Evolutionary conservation across 1,140 invertebrate species (phyloP).

Genomic region (Drosophila mauritiana): DNA sequence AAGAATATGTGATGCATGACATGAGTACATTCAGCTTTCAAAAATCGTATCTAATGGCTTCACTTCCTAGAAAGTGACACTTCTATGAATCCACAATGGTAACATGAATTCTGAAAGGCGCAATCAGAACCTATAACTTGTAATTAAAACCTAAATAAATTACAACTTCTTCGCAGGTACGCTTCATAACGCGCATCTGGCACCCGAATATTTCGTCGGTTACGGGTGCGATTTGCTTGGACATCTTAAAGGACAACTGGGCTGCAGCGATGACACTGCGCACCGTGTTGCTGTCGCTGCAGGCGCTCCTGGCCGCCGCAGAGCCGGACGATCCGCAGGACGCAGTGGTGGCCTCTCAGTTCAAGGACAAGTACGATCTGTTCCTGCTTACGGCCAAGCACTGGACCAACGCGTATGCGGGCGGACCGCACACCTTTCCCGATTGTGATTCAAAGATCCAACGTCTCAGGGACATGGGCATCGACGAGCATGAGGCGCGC

Average conservation of each 20-base stretch:
- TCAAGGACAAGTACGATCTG: slow-evolving; percentile 94
- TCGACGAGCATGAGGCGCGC: slow-evolving; percentile 92
- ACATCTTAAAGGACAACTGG: slow-evolving; percentile 99
- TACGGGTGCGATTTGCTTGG: slow-evolving; percentile 99
- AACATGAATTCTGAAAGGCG: too few relatives aligned
- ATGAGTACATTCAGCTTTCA: too few relatives aligned
- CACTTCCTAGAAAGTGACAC: too few relatives aligned
- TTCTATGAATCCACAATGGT: too few relatives aligned
- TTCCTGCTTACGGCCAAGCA: slow-evolving; percentile 95
- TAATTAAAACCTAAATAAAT: neutral
- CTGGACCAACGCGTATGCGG: slow-evolving; percentile 98
- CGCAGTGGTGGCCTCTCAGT: slow-evolving; percentile 98
- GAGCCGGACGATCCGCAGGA: slow-evolving; percentile 99
- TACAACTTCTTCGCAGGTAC: slow-evolving; percentile 86
- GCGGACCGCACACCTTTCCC: slow-evolving; percentile 90
- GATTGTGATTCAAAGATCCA: slow-evolving; percentile 94
- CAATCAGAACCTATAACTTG: too few relatives aligned
- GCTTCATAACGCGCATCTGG: slow-evolving; percentile 99
- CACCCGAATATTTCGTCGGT: slow-evolving; percentile 99
- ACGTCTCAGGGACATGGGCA: slow-evolving; percentile 94
- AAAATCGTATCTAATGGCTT: too few relatives aligned
- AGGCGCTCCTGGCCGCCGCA: slow-evolving; percentile 95
- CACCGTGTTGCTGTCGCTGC: slow-evolving; percentile 96
- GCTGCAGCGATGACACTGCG: slow-evolving; percentile 99
- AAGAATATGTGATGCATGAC: too few relatives aligned